Evolutionary conservation across 1,140 invertebrate species (phyloP), one percentile per base, ranked within the genome.

Genomic region (Megathymus violae): DNA sequence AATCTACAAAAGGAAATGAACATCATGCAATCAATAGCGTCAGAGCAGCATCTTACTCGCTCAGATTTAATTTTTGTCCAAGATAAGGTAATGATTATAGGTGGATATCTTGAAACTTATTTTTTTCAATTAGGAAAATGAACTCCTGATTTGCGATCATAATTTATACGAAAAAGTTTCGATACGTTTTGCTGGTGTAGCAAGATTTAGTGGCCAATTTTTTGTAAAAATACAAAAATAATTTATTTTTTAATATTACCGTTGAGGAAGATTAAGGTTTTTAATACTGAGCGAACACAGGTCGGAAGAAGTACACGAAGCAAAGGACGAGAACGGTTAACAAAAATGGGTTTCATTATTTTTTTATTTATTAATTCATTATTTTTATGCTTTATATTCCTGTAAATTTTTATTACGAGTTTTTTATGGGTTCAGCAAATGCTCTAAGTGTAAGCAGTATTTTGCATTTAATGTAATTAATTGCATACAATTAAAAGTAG

Each of bases 11-110:
- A 94, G 71, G 93, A 94, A 62, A 91, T 97, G 6, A 92, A 93
- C 52, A 94, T 96, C 58, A 90, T 97, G 67, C 93, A 94, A 73
- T 91, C 90, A 34, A 94, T 97, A 10, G 93, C 94, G 2, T 91
- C 92, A 9, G 94, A 95, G 62, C 92, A 94, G 19, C 94, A 95
- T 52, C 92, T 95, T 51, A 93, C 94, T n/a, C 92, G 94, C 31
- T 93, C 94, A 36, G 95, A 96, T 74, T 91, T 96, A 38, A 91
- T 94, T 10, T 82, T 91, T 14, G 88, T 96, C 4, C 93, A 94
- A 67, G 88, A 93, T 43, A 93, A 94, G 92, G 94, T 95, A 82
- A 48, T 13, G 10, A 50, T 61, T 31, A 44, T n/a, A 25, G 51
- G 40, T 3, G 13, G 1, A 14, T 25, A 44, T 10, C 6, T 44